phyloP scores from a whole-genome alignment of 92 coral and sea anemone species.

The Zoanthus gigantus region DNA sequence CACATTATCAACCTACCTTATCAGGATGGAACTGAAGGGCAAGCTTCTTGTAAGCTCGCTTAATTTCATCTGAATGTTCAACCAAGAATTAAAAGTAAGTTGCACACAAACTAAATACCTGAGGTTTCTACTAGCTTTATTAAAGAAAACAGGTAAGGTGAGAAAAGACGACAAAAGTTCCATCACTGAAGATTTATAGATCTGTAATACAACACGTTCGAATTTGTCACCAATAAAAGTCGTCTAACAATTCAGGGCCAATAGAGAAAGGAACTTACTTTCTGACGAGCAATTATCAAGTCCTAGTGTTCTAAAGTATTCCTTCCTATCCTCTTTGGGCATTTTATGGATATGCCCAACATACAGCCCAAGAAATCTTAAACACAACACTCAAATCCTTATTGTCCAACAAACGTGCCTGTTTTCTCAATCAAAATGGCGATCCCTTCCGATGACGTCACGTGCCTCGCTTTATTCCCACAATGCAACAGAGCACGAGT shows the following conservation, averaged over 20 bases:
- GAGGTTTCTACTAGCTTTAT: not conserved
- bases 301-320: conserved; percentile 88
- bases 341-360: conserved; percentile 79
- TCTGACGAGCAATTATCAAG: conserved; percentile 83
- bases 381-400: conserved; percentile 69
- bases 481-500: conserved; percentile 7
- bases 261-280: conserved; percentile 71
- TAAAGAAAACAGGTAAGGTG: not conserved
- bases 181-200: conserved; percentile 32
- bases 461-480: conserved; percentile 52
- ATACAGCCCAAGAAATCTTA: conserved; percentile 79
- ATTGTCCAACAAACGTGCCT: conserved; percentile 67
- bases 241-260: not conserved
- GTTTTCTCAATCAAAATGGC: conserved; percentile 92
- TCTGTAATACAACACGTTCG: conserved; percentile 27
- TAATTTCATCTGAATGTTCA: conserved; percentile 88
- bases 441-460: conserved; percentile 95
- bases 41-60: conserved; percentile 90
- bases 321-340: conserved; percentile 98
- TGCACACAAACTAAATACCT: not conserved
- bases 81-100: conserved; percentile 42
- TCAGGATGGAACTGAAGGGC: conserved; percentile 90
- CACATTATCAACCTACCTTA: conserved; percentile 64
- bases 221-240: conserved; percentile 36
- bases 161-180: conserved; percentile 5